Evolutionary conservation across 2,797 vertebrate genomes (phyloP), one percentile per base, ranked within the genome.

Genomic region (Artibeus jamaicensis): DNA sequence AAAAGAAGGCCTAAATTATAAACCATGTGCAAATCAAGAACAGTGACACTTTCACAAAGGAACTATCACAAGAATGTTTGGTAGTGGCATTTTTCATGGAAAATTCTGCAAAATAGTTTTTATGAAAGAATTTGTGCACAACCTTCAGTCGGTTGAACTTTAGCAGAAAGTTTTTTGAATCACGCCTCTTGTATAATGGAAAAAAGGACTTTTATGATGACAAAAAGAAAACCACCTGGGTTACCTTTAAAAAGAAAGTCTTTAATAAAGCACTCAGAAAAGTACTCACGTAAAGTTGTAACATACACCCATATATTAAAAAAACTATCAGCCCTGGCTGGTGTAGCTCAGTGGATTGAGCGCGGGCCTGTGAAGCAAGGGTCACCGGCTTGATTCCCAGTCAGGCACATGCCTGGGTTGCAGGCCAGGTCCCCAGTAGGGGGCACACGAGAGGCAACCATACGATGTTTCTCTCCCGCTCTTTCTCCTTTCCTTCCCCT

Each of bases 11-110:
- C 97, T 97, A 97, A 98, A 98, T 98, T 97, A 97, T 83, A 94
- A 97, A 78, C 97, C 95, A n/a, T 96, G 95, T 26, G 86, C 97
- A 91, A 92, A 48, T 94, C 0, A 87, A 97, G 98, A 98, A 98
- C 98, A 98, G 97, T 53, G 97, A 97, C 98, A 98, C 92, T 98
- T 97, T 98, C 98, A 98, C 97, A 95, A 97, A 98, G 92, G 91
- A 97, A 94, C 97, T 95, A 98, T 98, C 95, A 71, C 76, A 98
- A 97, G 92, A 98, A 99, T 99, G 97, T 92, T 97, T 95, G 93
- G 93, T 86, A 98, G 98, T 93, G 98, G 98, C 97, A 97, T 83
- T 98, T 98, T 97, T 96, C 70, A 87, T 81, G 87, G 86, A 97
- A 97, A 87, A 97, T 79, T 81, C 91, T 97, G 95, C 90, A 98